These are phyloP conservation scores for Lasioglossum calceatum DNA, from an alignment of 2,888 invertebrate genomes.

Conservation along the genomic window DNA sequence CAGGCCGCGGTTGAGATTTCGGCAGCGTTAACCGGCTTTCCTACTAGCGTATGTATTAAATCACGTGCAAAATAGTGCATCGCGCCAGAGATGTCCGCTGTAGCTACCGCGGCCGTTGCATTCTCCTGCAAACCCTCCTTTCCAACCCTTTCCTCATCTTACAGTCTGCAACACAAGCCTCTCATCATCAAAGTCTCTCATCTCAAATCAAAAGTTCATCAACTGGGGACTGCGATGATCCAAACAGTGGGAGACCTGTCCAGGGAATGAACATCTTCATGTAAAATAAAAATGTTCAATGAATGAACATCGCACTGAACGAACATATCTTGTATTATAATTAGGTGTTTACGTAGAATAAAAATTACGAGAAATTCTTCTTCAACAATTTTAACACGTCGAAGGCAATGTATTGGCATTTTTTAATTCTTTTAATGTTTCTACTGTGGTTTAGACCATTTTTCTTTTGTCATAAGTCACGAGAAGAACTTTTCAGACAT, in stretches of 20 bases:
- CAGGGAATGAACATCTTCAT: neutral
- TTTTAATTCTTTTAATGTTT: too few species aligned
- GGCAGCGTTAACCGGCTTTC: conserved; percentile 62
- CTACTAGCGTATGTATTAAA: conserved; percentile 63
- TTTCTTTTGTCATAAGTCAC: too few species aligned
- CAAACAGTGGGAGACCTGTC: neutral
- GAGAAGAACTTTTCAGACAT: too few species aligned
- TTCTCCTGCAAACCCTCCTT: conserved; percentile 6
- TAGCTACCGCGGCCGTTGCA: conserved; percentile 40
- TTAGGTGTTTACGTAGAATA: too few species aligned
- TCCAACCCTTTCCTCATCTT: neutral
- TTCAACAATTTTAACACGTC: too few species aligned
- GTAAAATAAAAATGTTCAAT: too few species aligned
- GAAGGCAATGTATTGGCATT: too few species aligned
- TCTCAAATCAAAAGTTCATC: neutral
- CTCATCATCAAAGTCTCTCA: too few species aligned
- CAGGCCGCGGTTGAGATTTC: conserved; percentile 60
- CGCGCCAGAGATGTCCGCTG: conserved; percentile 52
- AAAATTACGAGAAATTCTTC: too few species aligned
- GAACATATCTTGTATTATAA: too few species aligned
- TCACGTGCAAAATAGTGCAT: conserved; percentile 68
- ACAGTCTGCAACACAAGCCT: neutral
- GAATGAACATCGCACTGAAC: too few species aligned
- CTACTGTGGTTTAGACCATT: too few species aligned
- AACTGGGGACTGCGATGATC: neutral